Evolutionary conservation across 2,888 invertebrate species (phyloP), one percentile per base, ranked within the genome.

Genomic region (Cerceris rybyensis): DNA sequence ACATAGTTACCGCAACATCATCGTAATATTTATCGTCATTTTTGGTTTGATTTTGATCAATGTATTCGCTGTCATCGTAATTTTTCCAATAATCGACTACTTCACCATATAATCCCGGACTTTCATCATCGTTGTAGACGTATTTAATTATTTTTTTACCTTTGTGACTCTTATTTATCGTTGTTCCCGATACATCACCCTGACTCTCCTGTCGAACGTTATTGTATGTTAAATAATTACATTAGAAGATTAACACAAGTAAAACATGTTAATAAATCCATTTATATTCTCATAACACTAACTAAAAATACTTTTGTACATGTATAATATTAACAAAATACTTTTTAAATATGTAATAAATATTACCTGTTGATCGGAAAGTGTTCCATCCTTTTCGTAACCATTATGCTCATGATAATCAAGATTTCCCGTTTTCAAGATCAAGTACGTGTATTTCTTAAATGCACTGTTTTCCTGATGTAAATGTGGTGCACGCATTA

Each of bases 401-500:
- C 85, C 82, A 6, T 88, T 69, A 80, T 92, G 92, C 7, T 82
- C 88, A 57, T 92, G 91, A 71, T 86, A 88, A 46, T 84, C 74
- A 0, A 88, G 80, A 70, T 80, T 79, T 28, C 85, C 87, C 0
- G 84, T 84, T 41, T 87, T 88, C 42, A 91, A 70, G 7, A 91
- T 83, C 11, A 91, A 57, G 63, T 90, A 90, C 41, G 90, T 89
- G 60, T 91, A 86, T 46, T 86, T 88, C 58, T 83, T 84, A 6
- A 81, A 76, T 0, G 71, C 67, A 55, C 82, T 84, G 9, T 69
- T 74, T 63, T 86, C 82, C n/a, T 74, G 72, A 67, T 91, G 91
- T 39, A 86, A 75, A 70, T 92, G 92, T 0, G 91, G 91, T 0
- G 90, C 88, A 39, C 86, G 87, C 88, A 92, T 88, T 74, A 92